Evolutionary conservation across 2,797 vertebrate species (phyloP).

Genomic region (Acanthurus lineatus): DNA sequence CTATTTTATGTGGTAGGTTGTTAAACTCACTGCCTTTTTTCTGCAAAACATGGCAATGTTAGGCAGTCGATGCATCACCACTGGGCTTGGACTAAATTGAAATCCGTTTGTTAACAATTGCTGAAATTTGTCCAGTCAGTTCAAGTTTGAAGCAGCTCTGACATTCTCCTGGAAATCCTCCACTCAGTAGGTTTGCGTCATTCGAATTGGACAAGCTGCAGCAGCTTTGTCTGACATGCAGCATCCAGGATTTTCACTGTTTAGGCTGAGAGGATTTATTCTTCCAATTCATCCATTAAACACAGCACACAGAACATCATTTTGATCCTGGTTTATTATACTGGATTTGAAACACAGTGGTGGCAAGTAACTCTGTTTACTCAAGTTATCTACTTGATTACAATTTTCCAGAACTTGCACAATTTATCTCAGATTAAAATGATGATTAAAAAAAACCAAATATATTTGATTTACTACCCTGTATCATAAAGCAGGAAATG

Average conservation of each 20-base stretch:
- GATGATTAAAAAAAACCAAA: too few species aligned
- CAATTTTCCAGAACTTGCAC: too few species aligned
- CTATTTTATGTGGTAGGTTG: constrained; percentile 3
- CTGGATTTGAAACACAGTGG: neutral
- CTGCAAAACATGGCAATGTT: constrained; percentile 14
- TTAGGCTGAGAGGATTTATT: constrained; percentile 47
- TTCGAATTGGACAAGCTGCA: constrained; percentile 47
- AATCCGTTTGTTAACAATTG: constrained; percentile 29
- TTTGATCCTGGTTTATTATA: constrained; percentile 8
- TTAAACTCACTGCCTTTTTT: constrained; percentile 1
- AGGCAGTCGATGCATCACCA: constrained; percentile 15
- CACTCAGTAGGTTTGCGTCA: constrained; percentile 50
- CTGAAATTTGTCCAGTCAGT: constrained; percentile 48
- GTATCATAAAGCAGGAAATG: too few species aligned
- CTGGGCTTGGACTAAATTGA: constrained; percentile 7
- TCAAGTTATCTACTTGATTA: neutral
- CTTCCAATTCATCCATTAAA: constrained; percentile 31
- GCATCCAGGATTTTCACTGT: constrained; percentile 44
- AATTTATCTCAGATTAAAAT: too few species aligned
- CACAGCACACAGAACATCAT: neutral
- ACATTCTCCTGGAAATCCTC: constrained; percentile 55
- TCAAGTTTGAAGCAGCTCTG: constrained; percentile 42
- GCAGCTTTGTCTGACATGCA: constrained; percentile 53
- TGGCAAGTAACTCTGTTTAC: neutral
- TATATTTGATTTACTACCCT: too few species aligned